phyloP scores from a whole-genome alignment of 2,113 vertebrate species.

The Ciconia maguari region DNA sequence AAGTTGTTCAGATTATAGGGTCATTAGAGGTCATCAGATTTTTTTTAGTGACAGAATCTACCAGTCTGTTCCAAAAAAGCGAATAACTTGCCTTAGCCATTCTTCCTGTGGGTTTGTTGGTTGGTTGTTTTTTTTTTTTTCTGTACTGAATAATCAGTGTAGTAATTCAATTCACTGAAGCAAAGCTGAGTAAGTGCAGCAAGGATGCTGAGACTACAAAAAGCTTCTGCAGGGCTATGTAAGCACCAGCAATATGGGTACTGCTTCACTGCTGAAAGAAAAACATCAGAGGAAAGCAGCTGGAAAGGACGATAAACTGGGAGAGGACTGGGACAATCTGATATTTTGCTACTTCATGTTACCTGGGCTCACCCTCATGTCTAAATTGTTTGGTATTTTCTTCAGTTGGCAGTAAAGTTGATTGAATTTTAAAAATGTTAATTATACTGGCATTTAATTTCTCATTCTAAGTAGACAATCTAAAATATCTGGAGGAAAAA shows the following conservation, averaged over 20 bases:
- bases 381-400: neutral
- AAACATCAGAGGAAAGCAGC: neutral
- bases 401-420: neutral
- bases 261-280: neutral
- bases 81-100: neutral
- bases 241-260: neutral
- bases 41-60: neutral
- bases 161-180: neutral
- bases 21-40: neutral
- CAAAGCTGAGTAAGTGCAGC: neutral
- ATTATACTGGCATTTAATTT: conserved; percentile 35
- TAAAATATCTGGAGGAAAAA: conserved; percentile 11
- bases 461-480: neutral
- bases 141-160: neutral
- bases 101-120: neutral
- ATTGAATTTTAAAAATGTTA: neutral
- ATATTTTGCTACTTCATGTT: neutral
- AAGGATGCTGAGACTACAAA: neutral
- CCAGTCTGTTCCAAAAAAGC: neutral
- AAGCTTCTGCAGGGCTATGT: neutral
- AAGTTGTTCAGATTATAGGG: neutral
- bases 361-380: neutral
- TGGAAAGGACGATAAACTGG: neutral
- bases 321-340: neutral
- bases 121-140: neutral